These are phyloP conservation scores for Neoniphon sammara DNA, from an alignment of 2,797 vertebrate genomes.

Conservation along the genomic window DNA sequence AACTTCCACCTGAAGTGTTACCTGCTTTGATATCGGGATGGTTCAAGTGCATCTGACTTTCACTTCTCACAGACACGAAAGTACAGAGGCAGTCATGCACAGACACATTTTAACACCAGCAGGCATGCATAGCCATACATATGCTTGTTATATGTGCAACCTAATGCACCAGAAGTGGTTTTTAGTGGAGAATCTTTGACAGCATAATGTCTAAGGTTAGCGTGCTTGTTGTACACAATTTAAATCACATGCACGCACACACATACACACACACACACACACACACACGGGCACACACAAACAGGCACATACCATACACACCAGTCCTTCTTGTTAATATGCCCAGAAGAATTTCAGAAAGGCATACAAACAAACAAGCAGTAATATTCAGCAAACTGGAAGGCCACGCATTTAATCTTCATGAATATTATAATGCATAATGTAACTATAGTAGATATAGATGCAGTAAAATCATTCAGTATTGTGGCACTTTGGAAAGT, in stretches of 20 bases:
- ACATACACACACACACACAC: slow-evolving; percentile 15
- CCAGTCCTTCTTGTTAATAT: background rate
- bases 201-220: slow-evolving; percentile 21
- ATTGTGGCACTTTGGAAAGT: slow-evolving; percentile 14
- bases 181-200: background rate
- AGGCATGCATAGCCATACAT: background rate
- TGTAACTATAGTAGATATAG: slow-evolving; percentile 44
- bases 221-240: slow-evolving; percentile 24
- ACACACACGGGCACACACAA: background rate
- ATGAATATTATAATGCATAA: slow-evolving; percentile 58
- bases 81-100: slow-evolving; percentile 13
- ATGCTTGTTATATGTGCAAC: slow-evolving; percentile 4
- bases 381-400: slow-evolving; percentile 36
- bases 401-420: slow-evolving; percentile 56
- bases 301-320: background rate
- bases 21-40: slow-evolving; percentile 72
- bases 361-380: slow-evolving; percentile 12
- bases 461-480: slow-evolving; percentile 51
- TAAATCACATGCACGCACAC: background rate
- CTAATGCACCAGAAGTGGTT: background rate
- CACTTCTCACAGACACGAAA: slow-evolving; percentile 13
- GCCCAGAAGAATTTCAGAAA: no score
- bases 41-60: slow-evolving; percentile 49
- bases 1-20: slow-evolving; percentile 73
- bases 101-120: background rate